Base-by-base conservation (phyloP, 2,113 vertebrate genomes). In the Perca flavescens region DNA sequence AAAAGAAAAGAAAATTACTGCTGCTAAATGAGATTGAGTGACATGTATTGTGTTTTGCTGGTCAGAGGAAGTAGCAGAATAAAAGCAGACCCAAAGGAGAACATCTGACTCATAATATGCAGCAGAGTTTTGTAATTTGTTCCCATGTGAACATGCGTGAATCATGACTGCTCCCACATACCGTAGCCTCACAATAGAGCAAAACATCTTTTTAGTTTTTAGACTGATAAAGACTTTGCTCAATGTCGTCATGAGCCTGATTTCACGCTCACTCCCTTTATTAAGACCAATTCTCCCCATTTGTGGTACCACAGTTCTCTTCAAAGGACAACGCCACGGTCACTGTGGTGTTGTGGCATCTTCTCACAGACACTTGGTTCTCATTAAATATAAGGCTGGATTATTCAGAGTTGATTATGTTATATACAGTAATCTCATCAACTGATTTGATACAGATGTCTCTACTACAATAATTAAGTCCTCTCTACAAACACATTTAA, bases 261-360 rank as follows among this genome's bases (percentile, higher is more conserved):
- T 65, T 80, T 76, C 81, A 71, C 49, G 68, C n/a, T 28, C 46
- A 83, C 65, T 88, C 84, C 80, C 85, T 68, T 81, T 87, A 77
- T 83, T n/a, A 72, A 9, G 46, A 56, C 31, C 43, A 54, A 50
- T 50, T 68, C 67, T 73, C 70, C 67, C 72, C 34, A 70, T 86
- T 83, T 77, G 74, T 79, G 63, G 82, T 79, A 67, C 67, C 82
- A 63, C 73, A 78, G 79, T 69, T 79, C 43, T 85, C 68, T 64
- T 79, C 52, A 77, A 83, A 89, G 67, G 15, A 40, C 57, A 56
- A 28, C 15, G 52, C 77, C 86, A 88, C 90, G 92, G 92, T 88
- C 89, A 88, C 50, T 2, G 53, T 70, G 78, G 31, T 81, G 77
- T 82, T 74, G n/a, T 67, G 72, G 53, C 36, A 47, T 81, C 86